Evolutionary conservation across 53 echinoderm and acorn worm genomes (phyloP).

Genomic region (Zoroaster sp.): DNA sequence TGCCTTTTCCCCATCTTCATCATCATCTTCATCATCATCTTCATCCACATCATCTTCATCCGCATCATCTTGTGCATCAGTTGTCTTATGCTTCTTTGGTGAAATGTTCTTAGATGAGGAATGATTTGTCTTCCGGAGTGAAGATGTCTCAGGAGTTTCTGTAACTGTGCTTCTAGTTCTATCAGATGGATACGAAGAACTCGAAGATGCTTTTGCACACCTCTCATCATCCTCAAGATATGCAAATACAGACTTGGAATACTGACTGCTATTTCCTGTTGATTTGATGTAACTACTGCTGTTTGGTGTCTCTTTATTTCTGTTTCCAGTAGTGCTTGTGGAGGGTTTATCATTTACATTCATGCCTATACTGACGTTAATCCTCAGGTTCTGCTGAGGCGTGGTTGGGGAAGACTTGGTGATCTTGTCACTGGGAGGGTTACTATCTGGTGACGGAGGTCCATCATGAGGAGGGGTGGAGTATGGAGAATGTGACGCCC

Average conservation of each 20-base stretch:
- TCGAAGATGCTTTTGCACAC: not conserved
- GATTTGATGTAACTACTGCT: not conserved
- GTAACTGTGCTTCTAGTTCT: not conserved
- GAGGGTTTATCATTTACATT: not conserved
- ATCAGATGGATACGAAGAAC: not conserved
- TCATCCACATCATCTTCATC: not conserved
- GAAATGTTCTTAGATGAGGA: not conserved
- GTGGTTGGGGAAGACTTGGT: not conserved
- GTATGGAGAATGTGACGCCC: slow-evolving; percentile 30
- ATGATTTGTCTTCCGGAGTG: not conserved
- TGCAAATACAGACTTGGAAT: slow-evolving; percentile 16
- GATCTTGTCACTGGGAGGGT: not conserved
- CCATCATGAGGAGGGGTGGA: slow-evolving; percentile 6
- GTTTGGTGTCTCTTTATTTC: not conserved
- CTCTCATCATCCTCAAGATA: slow-evolving; percentile 28
- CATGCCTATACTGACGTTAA: not conserved
- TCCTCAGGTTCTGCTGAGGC: not conserved
- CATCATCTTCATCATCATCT: not conserved
- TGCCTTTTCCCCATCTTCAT: not conserved
- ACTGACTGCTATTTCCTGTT: not conserved
- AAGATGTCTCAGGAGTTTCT: not conserved
- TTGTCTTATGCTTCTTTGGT: not conserved
- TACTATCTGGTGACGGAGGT: slow-evolving; percentile 24
- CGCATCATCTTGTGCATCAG: not conserved
- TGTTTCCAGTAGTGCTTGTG: slow-evolving; percentile 12